Evolutionary conservation across 1,140 invertebrate species (phyloP).

Genomic region (Hylaeus anthracinus): DNA sequence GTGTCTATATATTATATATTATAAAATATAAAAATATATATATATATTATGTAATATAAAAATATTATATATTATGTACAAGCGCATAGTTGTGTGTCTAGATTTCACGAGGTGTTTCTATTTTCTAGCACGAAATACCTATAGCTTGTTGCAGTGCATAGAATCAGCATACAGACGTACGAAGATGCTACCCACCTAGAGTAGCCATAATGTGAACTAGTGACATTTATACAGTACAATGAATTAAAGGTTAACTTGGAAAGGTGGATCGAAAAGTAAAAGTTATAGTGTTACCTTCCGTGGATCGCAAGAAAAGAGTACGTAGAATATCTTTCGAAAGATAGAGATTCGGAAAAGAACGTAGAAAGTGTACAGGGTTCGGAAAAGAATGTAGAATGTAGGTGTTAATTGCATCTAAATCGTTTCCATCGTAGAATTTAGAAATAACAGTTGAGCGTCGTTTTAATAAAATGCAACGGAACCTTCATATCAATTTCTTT

Average conservation of each 20-base stretch:
- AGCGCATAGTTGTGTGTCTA: no score
- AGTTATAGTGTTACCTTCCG: not conserved
- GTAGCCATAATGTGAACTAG: not conserved
- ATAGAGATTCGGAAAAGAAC: no score
- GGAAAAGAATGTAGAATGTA: no score
- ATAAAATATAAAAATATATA: no score
- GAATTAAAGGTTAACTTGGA: conserved; percentile 25
- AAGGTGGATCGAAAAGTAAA: conserved; percentile 2
- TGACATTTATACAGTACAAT: conserved; percentile 40
- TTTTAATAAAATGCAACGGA: not conserved
- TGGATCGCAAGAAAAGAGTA: no score
- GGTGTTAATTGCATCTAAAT: conserved; percentile 1
- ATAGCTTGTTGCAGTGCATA: not conserved
- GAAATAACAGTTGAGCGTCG: not conserved
- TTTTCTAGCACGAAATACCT: not conserved
- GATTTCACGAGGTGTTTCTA: no score
- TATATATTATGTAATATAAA: no score
- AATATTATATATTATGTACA: no score
- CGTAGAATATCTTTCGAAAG: no score
- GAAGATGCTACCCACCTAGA: conserved; percentile 13
- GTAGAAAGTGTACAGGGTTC: no score
- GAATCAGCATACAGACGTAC: not conserved
- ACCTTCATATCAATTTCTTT: conserved; percentile 30
- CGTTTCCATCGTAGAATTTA: not conserved
- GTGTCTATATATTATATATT: no score